Evolutionary conservation across 2,888 invertebrate genomes (phyloP).

Genomic region (Agapostemon virescens): DNA sequence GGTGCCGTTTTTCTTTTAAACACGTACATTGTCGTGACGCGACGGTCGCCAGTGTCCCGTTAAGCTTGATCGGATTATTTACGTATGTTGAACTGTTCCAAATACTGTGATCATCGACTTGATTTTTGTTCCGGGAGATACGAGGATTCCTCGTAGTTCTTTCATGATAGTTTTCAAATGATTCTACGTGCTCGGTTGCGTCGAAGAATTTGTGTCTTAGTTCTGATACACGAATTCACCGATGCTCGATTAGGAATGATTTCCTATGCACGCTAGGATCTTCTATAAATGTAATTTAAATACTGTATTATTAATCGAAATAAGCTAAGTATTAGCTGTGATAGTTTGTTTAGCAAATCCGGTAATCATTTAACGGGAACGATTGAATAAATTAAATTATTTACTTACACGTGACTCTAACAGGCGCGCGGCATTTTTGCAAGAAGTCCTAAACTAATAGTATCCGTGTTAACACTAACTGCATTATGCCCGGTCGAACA

Average conservation of each 20-base stretch:
- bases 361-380: not conserved
- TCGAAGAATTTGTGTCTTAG: not conserved
- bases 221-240: not conserved
- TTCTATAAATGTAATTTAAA: not conserved
- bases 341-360: not conserved
- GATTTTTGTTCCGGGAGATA: not conserved
- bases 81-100: not conserved
- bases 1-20: not conserved
- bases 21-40: not conserved
- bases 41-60: not conserved
- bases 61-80: not conserved
- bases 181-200: not conserved
- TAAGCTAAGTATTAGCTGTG: not conserved
- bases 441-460: not conserved
- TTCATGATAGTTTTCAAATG: not conserved
- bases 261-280: not conserved
- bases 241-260: not conserved
- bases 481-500: not conserved
- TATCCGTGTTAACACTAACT: not conserved
- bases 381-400: not conserved
- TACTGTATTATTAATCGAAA: not conserved
- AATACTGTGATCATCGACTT: not conserved
- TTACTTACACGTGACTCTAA: not conserved
- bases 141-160: not conserved
- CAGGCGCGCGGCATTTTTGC: not conserved